Evolutionary conservation across 2,888 invertebrate species (phyloP).

Genomic region (Polyploca ridens): DNA sequence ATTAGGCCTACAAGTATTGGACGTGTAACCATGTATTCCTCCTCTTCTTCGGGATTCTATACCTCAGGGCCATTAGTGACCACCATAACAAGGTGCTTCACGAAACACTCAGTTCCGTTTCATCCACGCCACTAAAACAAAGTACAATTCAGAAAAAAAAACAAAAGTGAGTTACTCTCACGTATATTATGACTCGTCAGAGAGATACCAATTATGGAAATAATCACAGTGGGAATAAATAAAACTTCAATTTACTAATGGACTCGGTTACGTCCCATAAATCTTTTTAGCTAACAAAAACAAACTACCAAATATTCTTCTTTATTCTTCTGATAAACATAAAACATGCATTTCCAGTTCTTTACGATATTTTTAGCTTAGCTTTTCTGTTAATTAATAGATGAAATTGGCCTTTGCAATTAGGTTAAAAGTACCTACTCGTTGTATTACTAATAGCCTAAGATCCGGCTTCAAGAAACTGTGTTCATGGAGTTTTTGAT

Average conservation of each 20-base stretch:
- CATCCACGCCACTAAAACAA: background rate
- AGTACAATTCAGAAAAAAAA: background rate
- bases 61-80: no score
- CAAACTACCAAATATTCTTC: constrained; percentile 16
- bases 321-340: constrained; percentile 6
- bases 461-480: no score
- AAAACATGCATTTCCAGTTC: background rate
- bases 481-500: no score
- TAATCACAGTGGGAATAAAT: constrained; percentile 20
- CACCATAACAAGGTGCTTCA: no score
- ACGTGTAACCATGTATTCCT: no score
- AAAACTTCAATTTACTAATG: constrained; percentile 38
- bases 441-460: no score
- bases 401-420: no score
- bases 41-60: no score
- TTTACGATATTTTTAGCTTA: background rate
- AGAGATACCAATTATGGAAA: constrained; percentile 25
- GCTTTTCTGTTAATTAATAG: background rate
- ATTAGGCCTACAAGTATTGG: no score
- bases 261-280: constrained; percentile 26
- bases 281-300: constrained; percentile 30
- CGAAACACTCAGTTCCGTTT: no score
- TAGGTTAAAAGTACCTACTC: background rate
- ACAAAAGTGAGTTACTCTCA: background rate
- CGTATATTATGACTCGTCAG: background rate